These are phyloP conservation scores for Stomatorhinus ivindoensis DNA, from an alignment of 2,113 vertebrate genomes.

Conservation along the genomic window DNA sequence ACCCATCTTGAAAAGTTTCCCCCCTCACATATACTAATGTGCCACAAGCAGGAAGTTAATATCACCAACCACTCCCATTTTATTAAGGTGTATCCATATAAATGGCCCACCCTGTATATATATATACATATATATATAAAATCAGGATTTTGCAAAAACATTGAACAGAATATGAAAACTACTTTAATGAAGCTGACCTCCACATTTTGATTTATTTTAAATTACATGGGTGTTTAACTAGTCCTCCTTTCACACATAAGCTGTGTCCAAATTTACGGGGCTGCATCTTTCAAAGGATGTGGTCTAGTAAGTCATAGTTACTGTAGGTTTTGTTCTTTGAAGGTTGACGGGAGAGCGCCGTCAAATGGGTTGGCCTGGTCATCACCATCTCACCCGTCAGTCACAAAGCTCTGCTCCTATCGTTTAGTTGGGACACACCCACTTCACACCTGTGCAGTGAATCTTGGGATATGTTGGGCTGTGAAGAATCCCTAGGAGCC, in stretches of 20 bases:
- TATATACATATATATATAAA: too few relatives aligned
- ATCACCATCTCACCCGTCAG: neutral
- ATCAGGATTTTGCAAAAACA: neutral
- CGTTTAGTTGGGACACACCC: neutral
- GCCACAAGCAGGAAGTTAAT: too few relatives aligned
- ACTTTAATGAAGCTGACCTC: neutral
- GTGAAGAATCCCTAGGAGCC: neutral
- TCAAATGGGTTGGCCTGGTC: neutral
- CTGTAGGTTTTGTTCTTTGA: neutral
- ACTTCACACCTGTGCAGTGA: neutral
- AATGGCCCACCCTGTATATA: too few relatives aligned
- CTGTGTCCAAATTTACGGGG: neutral
- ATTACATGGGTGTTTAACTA: neutral
- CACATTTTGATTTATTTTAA: neutral
- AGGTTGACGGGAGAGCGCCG: neutral
- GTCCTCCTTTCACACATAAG: neutral
- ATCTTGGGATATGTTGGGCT: neutral
- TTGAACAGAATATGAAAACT: neutral
- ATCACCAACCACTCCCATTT: too few relatives aligned
- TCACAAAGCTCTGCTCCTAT: neutral
- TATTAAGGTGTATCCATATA: too few relatives aligned
- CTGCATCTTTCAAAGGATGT: neutral
- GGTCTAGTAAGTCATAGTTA: neutral
- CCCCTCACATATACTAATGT: too few relatives aligned
- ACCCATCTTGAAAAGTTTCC: too few relatives aligned